Evolutionary conservation across 2,888 invertebrate genomes (phyloP), one percentile per base, ranked within the genome.

Genomic region (Rotaria socialis): DNA sequence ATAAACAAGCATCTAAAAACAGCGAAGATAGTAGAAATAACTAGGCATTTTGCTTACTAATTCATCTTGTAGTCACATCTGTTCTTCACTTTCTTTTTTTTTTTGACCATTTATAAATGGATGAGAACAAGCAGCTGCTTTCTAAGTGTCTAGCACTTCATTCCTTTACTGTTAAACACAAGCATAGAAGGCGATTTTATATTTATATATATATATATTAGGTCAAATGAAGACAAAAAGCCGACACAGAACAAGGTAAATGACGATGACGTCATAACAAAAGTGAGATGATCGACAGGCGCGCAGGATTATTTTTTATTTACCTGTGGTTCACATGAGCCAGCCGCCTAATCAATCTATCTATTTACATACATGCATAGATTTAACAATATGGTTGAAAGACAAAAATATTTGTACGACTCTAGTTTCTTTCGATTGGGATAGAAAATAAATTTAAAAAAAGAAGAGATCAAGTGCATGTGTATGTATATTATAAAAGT

Each of bases 101-200:
- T 41, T 52, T 14, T 52, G 52, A 35, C 67, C 27, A 67, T 16
- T 27, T 41, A 35, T 67, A 67, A 67, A 67, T 35, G 67, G 35
- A 67, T 67, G 67, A 67, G 67, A 67, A 67, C 35, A 67, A 67
- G 67, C 67, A 67, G 41, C 67, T 67, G 67, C 35, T 41, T 67
- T 67, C 35, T 35, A 67, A 67, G 67, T 67, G 67, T 67, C 67
- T 67, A 35, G 35, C 67, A 67, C 67, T 67, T 67, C 67, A 35
- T 67, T 67, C 16, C 16, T 35, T 52, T 67, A 35, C 14, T 67
- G 35, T 67, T 67, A 67, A 67, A 67, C 35, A 35, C 35, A 16
- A 35, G 19, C 35, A 14, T 60, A 67, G 35, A 67, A 67, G 35
- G 14, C 67, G 35, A 67, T 67, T 67, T 27, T 24, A 56, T 56